Conservation (phyloP, 2,888 invertebrate genomes). For the Plutella xylostella region DNA sequence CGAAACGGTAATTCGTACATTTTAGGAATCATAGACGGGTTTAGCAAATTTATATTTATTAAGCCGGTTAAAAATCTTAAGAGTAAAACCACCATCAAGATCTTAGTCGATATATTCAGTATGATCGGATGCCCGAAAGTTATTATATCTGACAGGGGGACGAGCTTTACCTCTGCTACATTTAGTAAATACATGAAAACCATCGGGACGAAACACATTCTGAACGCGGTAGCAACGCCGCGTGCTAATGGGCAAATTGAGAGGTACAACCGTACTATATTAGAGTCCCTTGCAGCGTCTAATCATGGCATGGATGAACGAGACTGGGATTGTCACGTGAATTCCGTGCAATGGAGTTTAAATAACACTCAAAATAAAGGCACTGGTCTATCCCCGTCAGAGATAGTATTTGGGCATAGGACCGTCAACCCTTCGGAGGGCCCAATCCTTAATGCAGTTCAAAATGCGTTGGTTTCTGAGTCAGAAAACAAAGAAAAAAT, state of each 20-base stretch:
- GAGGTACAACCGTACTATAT: conserved; percentile 7
- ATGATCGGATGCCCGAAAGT: conserved; percentile 6
- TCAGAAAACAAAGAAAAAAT: background rate
- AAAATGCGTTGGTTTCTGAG: background rate
- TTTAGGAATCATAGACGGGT: conserved; percentile 16
- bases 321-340: conserved; percentile 12
- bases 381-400: conserved; percentile 13
- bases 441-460: conserved; percentile 1
- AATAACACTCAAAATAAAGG: conserved; percentile 16
- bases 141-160: conserved; percentile 12
- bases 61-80: conserved; percentile 11
- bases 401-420: conserved; percentile 15
- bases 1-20: conserved; percentile 17
- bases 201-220: conserved; percentile 11
- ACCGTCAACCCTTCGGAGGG: conserved; percentile 9
- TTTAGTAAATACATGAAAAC: conserved; percentile 5
- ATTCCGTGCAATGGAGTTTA: conserved; percentile 13
- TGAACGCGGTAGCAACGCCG: conserved; percentile 9
- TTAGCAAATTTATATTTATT: conserved; percentile 14
- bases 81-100: conserved; percentile 9
- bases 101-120: conserved; percentile 9
- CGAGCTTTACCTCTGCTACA: conserved; percentile 8
- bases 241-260: conserved; percentile 15
- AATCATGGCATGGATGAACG: conserved; percentile 2
- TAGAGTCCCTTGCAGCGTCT: conserved; percentile 8